Conservation (phyloP, 2,888 invertebrate genomes). For the Drosophila nigritarsus region DNA sequence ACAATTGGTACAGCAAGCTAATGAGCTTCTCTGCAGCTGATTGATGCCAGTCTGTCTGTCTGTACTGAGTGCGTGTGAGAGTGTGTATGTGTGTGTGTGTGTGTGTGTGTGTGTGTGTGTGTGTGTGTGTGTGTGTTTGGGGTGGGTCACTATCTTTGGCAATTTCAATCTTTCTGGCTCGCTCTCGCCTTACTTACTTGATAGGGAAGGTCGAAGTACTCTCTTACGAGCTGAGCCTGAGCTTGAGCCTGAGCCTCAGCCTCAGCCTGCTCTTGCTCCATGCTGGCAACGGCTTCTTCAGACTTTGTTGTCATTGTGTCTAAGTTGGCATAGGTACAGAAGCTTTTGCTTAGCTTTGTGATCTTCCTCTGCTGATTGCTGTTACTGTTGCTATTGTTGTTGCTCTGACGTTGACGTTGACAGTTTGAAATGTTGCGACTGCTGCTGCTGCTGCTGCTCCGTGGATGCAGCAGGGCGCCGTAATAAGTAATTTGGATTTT, state of each 20-base stretch:
- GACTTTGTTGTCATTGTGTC: slow-evolving; percentile 45
- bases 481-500: slow-evolving; percentile 29
- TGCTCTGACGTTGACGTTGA: slow-evolving; percentile 25
- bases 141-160: slow-evolving; percentile 3
- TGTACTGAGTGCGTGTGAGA: slow-evolving; percentile 4
- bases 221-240: slow-evolving; percentile 53
- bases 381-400: slow-evolving; percentile 17
- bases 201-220: slow-evolving; percentile 61
- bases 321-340: slow-evolving; percentile 56
- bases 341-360: slow-evolving; percentile 13
- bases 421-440: slow-evolving; percentile 11
- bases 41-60: slow-evolving; percentile 35
- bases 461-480: slow-evolving; percentile 32
- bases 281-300: slow-evolving; percentile 27
- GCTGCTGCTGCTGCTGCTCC: slow-evolving; percentile 25
- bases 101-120: neutral
- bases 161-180: slow-evolving; percentile 7
- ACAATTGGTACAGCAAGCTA: slow-evolving; percentile 53
- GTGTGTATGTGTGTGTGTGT: neutral
- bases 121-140: neutral
- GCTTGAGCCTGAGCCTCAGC: slow-evolving; percentile 48
- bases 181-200: slow-evolving; percentile 60
- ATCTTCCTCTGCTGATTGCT: slow-evolving; percentile 17
- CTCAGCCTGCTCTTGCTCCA: slow-evolving; percentile 29
- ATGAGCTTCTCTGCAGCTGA: slow-evolving; percentile 60